These are phyloP conservation scores for Erynnis tages DNA, from an alignment of 2,888 invertebrate species.

Conservation along the genomic window DNA sequence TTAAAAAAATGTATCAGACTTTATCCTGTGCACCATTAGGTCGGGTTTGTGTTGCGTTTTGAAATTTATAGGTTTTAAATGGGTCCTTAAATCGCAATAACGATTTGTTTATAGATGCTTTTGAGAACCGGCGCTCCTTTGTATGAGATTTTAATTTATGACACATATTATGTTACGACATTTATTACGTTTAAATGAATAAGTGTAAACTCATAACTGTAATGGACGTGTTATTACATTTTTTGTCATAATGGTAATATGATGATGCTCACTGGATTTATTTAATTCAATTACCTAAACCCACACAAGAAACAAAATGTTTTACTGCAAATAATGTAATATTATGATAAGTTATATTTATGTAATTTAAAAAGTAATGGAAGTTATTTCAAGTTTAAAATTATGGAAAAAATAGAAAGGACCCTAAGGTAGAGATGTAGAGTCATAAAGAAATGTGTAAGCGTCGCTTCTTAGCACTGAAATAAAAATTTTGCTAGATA, in stretches of 20 bases:
- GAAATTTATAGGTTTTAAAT: slow-evolving; percentile 78
- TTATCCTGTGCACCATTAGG: slow-evolving; percentile 27
- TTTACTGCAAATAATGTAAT: not conserved
- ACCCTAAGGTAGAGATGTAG: too few species aligned
- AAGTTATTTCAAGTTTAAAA: too few species aligned
- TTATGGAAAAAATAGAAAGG: too few species aligned
- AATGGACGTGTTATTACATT: slow-evolving; percentile 24
- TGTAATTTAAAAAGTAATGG: too few species aligned
- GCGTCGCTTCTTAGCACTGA: too few species aligned
- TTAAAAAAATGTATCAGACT: slow-evolving; percentile 23
- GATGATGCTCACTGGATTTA: slow-evolving; percentile 4
- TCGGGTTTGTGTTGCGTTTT: slow-evolving; percentile 37
- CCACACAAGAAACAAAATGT: not conserved
- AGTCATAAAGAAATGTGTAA: too few species aligned
- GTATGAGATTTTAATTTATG: slow-evolving; percentile 60
- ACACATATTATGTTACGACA: slow-evolving; percentile 34
- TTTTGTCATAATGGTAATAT: slow-evolving; percentile 20
- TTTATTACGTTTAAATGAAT: slow-evolving; percentile 28
- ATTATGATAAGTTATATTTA: not conserved
- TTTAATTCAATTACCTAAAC: not conserved
- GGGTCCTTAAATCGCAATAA: slow-evolving; percentile 80
- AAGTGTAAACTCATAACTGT: slow-evolving; percentile 25
- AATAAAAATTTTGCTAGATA: too few species aligned
- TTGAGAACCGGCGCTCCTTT: slow-evolving; percentile 56
- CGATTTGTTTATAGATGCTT: slow-evolving; percentile 75